Percentiles rank a stretch among this genome's conserved stretches.
These are phyloP conservation scores for Phrynocephalus vlangalii DNA, from an alignment of 2,797 vertebrate species.

Conservation along the genomic window DNA sequence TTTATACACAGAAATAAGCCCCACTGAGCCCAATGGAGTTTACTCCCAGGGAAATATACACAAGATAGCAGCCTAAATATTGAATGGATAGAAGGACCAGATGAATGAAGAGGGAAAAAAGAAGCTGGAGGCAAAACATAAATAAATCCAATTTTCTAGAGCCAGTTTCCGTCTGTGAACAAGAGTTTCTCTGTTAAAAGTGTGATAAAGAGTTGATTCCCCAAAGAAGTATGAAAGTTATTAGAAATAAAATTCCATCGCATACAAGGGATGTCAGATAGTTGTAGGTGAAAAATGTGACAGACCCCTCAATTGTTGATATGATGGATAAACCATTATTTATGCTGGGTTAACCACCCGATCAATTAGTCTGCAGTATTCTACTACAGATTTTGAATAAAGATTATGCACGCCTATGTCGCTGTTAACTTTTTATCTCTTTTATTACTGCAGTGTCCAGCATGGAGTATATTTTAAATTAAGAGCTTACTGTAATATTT, in stretches of 20 bases:
- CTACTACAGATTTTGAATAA: background rate
- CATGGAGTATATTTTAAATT: constrained; percentile 52
- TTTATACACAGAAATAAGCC: background rate
- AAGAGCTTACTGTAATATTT: constrained; percentile 69
- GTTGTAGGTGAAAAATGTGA: background rate
- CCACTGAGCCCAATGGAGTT: background rate
- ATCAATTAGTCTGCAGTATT: background rate
- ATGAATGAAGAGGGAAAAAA: background rate
- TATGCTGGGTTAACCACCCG: constrained; percentile 4
- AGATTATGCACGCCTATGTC: background rate
- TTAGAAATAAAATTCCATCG: background rate
- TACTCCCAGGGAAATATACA: background rate
- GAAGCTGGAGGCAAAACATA: background rate
- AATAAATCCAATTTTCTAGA: constrained; percentile 9
- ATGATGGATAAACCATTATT: constrained; percentile 5
- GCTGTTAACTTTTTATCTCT: constrained; percentile 46
- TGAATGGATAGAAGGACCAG: too few species aligned
- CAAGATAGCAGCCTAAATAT: background rate
- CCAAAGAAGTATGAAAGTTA: background rate
- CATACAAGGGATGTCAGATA: constrained; percentile 8
- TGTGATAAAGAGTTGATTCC: background rate
- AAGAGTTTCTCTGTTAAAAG: background rate
- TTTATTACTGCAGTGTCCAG: constrained; percentile 34
- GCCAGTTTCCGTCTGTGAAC: constrained; percentile 7
- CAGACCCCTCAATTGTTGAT: constrained; percentile 13